Base-by-base conservation (phyloP, 2,113 vertebrate genomes). In the Elachura formosa region DNA sequence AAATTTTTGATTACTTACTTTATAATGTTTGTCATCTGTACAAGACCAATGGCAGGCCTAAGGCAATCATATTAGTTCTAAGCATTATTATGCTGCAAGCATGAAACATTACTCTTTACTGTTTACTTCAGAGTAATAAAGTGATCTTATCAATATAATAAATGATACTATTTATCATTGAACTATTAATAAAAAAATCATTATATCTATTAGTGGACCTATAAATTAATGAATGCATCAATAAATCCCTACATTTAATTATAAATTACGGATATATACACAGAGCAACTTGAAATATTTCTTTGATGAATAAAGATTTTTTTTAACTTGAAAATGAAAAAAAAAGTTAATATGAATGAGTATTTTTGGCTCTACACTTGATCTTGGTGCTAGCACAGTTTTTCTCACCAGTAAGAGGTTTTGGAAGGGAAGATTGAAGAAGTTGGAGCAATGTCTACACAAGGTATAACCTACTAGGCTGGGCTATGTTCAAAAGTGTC, bases 1-100 rank as follows among this genome's bases (percentile, higher is more conserved):
- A 91, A 92, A 45, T 69, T 89, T 89, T 67, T 94, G 88, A 73
- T 96, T 97, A 95, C 97, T 97, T 97, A 97, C 89, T 89, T 28
- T 90, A 89, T 87, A 96, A 90, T 86, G n/a, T 69, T 87, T 94
- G 74, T 85, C 92, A 91, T 81, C 61, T 43, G 84, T 94, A 46
- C 54, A 67, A 90, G 83, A 93, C 33, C 1, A 9, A 58, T 28
- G 5, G 33, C 22, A 83, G 40, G 17, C 46, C 77, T 81, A 48
- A 72, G 4, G 5, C 14, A 31, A 46, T 48, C 25, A 2, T 48
- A 36, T 23, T 26, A 38, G 4, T 73, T 95, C 87, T 54, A 75
- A 80, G 11, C 26, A 67, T 62, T 56, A 82, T 76, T 69, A 58
- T 40, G 49, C 41, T 81, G 36, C 43, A 87, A 75, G 26, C 46